Evolutionary conservation across 2,797 vertebrate species (phyloP).

Genomic region (Spheniscus humboldti): DNA sequence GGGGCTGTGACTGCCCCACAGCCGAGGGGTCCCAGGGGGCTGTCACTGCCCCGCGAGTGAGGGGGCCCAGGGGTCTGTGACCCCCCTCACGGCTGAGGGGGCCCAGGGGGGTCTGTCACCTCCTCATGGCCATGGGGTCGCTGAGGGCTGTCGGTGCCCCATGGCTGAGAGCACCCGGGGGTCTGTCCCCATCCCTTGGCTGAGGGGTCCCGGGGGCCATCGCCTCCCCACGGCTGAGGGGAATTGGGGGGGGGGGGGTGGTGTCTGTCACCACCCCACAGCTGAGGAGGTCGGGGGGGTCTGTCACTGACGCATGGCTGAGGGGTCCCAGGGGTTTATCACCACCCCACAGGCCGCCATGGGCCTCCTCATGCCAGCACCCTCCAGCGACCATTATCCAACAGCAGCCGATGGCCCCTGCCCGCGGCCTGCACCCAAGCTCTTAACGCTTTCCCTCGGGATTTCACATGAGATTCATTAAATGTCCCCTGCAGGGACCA

Average conservation of each 20-base stretch:
- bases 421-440: neutral
- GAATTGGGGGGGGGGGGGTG: too few species aligned
- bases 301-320: neutral
- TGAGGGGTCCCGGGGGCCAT: neutral
- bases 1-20: too few species aligned
- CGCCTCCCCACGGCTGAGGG: neutral
- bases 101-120: neutral
- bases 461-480: accelerated
- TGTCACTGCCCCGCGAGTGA: accelerated
- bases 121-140: accelerated
- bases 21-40: neutral
- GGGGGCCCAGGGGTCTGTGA: too few species aligned
- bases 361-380: neutral
- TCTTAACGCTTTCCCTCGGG: accelerated
- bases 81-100: neutral
- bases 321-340: too few species aligned
- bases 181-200: accelerated
- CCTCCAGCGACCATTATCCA: accelerated
- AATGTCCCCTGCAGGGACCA: neutral
- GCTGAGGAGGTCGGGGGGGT: neutral
- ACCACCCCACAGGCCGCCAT: neutral
- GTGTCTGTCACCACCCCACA: neutral
- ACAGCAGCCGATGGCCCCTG: accelerated
- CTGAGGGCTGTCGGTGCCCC: neutral
- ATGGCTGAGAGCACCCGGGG: neutral